Evolutionary conservation across 35 echinoderm and acorn worm species (phyloP), one percentile per base, ranked within the genome.

Genomic region (Lytechinus variegatus): DNA sequence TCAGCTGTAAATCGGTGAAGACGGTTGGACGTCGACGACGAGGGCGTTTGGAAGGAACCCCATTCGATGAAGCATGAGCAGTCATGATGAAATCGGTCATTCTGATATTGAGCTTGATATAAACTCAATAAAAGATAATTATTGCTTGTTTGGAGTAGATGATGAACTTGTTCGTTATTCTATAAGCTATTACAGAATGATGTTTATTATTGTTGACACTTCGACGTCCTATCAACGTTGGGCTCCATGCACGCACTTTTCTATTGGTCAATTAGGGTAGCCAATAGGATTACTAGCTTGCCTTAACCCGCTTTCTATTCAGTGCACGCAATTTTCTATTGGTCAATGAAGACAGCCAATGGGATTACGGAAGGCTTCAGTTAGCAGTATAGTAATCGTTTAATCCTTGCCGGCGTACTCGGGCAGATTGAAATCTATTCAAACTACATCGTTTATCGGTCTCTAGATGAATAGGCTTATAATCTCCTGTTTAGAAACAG

Each of bases 1-100:
- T 10, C 13, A 90, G 88, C 88, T 90, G 88, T 19, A 44, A 90
- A 14, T 90, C 88, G 8, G 29, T 90, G 88, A 90, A 90, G 29
- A 90, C 16, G 28, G 88, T 90, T 3, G 88, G 88, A 90, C 88
- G 29, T 52, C 88, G 88, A 90, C 88, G 88, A 90, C 88, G 88
- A 90, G 52, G 88, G 88, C 88, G 29, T 90, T 90, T 90, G 88
- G 88, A 52, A 90, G 88, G 27, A 90, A 90, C 27, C 5, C 10
- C 14, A 54, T 12, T 52, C 88, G 88, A 14, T 54, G 88, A 90
- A 54, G 52, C 88, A 52, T 90, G 88, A 90, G 88, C 13, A 44
- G 52, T 44, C 28, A 90, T 44, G 88, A 44, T 52, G 2, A 9
- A 90, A 90, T 90, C 88, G 3, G 88, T 33, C 88, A 52, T 90